Evolutionary conservation across 2,113 vertebrate species (phyloP), one percentile per base, ranked within the genome.

Genomic region (Athene noctua): DNA sequence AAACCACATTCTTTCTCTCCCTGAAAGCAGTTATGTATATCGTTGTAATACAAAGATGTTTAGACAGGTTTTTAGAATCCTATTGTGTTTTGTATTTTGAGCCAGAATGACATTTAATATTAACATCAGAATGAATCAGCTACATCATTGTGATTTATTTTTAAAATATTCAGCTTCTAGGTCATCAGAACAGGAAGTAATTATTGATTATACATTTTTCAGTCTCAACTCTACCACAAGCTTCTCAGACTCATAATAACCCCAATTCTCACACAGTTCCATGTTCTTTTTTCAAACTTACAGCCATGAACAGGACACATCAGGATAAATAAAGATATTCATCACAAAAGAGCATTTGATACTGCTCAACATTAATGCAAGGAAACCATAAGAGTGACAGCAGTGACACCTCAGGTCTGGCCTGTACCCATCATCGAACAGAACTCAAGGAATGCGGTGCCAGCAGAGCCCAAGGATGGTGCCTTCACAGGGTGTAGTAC

Each of bases 111-210:
- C 66, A 92, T 83, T 79, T 93, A 80, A 84, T 78, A 91, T 83
- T 79, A 94, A 51, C 75, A 94, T 83, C 74, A 90, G 84, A 89
- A 86, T 90, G 23, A 79, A 87, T 68, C 89, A 77, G 34, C 57
- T 81, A 42, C 36, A 65, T 44, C 83, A 75, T 13, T 61, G 51
- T 85, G 70, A 80, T 83, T 85, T 92, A 71, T 80, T 81, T 92
- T 67, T 57, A 26, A 72, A 94, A 92, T 26, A 92, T 89, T 92
- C 47, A 94, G 65, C 67, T 95, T 81, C 47, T 88, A 92, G 93
- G 92, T 97, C 84, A 95, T 82, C 78, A 91, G 87, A 96, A 94
- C 52, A 97, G 68, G 77, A 97, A 96, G 68, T 67, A 84, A 97
- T 96, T 97, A 95, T 20, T 6, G 16, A 80, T 72, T 57, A 38